Conservation (phyloP, 2,888 invertebrate genomes). For the Ornithoptera priamus region DNA sequence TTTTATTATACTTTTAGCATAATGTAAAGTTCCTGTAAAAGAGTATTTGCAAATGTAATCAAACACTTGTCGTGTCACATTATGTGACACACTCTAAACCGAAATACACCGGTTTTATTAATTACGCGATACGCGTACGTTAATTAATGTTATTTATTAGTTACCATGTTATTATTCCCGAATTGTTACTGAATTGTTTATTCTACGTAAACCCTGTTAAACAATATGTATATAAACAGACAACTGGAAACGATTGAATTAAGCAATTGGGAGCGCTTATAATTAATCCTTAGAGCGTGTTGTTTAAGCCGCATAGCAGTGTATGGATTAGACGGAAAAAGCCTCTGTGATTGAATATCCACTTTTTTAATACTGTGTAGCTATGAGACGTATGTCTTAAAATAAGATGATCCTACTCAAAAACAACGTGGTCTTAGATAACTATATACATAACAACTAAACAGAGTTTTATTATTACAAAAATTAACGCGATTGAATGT, state of each 20-base stretch:
- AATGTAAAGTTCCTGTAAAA: not conserved
- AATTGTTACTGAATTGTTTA: not conserved
- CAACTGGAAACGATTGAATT: not conserved
- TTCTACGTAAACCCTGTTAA: not conserved
- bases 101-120: conserved; percentile 15
- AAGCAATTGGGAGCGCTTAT: conserved; percentile 3
- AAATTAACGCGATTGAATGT: too few species aligned
- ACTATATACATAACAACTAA: too few species aligned
- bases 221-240: not conserved
- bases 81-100: conserved; percentile 2
- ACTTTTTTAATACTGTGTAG: too few species aligned
- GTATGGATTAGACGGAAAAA: not conserved
- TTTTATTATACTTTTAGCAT: too few species aligned
- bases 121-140: conserved; percentile 14
- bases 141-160: conserved; percentile 25
- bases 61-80: conserved; percentile 10
- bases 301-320: not conserved
- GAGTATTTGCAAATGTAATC: conserved; percentile 10
- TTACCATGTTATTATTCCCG: conserved; percentile 13
- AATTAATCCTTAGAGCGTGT: not conserved
- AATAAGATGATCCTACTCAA: too few species aligned
- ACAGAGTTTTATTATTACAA: too few species aligned
- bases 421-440: too few species aligned
- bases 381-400: too few species aligned
- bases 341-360: not conserved